phyloP scores from a whole-genome alignment of 2,113 vertebrate genomes.

The Misgurnus anguillicaudatus region DNA sequence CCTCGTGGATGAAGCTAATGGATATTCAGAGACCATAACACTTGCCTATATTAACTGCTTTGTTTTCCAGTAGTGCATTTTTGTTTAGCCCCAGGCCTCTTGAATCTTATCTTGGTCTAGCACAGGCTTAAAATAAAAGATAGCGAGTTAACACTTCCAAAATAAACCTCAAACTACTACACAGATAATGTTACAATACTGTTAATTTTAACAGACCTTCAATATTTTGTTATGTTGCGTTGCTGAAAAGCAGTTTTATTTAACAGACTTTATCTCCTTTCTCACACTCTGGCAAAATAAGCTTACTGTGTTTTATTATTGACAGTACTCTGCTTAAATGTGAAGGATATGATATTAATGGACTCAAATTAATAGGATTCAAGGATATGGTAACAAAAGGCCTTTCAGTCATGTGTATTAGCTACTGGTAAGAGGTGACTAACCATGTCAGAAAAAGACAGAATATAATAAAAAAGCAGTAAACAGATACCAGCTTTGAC shows the following conservation, averaged over 20 bases:
- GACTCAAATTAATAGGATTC: not conserved
- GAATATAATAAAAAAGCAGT: not conserved
- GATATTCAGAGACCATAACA: not conserved
- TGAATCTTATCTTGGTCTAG: not conserved
- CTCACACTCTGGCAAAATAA: not conserved
- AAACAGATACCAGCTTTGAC: not conserved
- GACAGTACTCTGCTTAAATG: not conserved
- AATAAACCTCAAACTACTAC: not conserved
- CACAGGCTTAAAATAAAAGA: not conserved
- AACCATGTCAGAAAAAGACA: slow-evolving; percentile 8
- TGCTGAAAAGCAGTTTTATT: not conserved
- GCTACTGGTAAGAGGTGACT: not conserved
- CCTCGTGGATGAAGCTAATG: not conserved
- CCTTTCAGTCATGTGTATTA: not conserved
- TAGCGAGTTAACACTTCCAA: not conserved
- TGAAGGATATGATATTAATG: not conserved
- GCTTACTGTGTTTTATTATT: not conserved
- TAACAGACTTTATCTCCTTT: not conserved
- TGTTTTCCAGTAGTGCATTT: not conserved
- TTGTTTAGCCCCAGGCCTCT: not conserved
- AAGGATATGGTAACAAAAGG: not conserved
- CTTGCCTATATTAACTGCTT: not conserved
- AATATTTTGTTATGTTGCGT: not conserved
- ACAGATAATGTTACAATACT: not conserved
- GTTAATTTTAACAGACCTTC: not conserved